These are phyloP conservation scores for Enteromius paludinosus DNA, from an alignment of 2,797 vertebrate genomes.

Conservation along the genomic window DNA sequence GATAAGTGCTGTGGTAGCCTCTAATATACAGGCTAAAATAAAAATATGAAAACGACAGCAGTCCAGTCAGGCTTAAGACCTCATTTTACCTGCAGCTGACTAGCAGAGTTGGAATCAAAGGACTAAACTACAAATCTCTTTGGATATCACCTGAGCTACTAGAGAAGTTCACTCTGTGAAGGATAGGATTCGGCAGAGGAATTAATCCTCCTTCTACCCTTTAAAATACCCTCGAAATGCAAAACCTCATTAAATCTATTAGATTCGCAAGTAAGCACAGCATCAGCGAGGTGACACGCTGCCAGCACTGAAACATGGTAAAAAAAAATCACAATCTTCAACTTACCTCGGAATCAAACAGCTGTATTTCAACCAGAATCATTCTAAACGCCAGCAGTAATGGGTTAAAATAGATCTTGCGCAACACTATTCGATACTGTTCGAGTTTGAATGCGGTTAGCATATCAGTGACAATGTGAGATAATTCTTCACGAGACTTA, in stretches of 20 bases:
- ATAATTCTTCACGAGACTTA: conserved; percentile 22
- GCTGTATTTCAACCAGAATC: conserved; percentile 1
- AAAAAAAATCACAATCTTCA: not conserved
- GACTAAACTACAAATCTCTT: conserved; percentile 25
- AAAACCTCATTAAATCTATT: conserved; percentile 10
- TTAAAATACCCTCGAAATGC: conserved; percentile 22
- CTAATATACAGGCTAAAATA: not conserved
- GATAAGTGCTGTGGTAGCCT: not conserved
- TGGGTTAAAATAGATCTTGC: conserved; percentile 1
- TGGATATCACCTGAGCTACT: conserved; percentile 1
- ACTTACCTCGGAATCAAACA: not conserved
- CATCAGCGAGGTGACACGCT: not conserved
- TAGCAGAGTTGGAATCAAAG: not conserved
- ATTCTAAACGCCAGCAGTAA: not conserved
- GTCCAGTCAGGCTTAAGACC: not conserved
- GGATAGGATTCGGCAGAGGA: not conserved
- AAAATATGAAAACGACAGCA: not conserved
- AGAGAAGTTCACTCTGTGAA: not conserved
- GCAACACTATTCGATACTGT: not conserved
- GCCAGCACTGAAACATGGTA: not conserved
- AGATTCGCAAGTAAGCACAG: not conserved
- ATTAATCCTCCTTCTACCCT: conserved; percentile 4
- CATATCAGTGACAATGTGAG: conserved; percentile 5
- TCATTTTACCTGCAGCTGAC: not conserved
- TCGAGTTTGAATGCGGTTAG: not conserved